These are phyloP conservation scores for Brachypterus glaber DNA, from an alignment of 2,888 invertebrate genomes.

Conservation along the genomic window DNA sequence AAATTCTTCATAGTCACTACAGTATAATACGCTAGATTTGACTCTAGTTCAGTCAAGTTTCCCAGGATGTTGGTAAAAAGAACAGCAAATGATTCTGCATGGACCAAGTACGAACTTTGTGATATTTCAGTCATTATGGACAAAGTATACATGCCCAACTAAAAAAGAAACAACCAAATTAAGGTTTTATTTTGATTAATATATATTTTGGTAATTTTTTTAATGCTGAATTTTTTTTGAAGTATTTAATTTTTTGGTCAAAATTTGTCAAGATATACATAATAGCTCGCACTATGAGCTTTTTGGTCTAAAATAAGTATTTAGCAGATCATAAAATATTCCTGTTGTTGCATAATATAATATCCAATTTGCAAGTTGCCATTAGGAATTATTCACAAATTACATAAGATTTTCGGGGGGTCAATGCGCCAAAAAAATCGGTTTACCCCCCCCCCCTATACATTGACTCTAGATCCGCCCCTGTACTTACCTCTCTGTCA, in stretches of 20 bases:
- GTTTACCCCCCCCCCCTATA: no score
- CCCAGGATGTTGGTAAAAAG: constrained; percentile 46
- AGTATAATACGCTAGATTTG: constrained; percentile 49
- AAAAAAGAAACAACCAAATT: constrained; percentile 23
- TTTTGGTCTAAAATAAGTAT: no score
- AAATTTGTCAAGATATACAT: no score
- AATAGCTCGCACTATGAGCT: no score
- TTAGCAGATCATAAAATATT: no score
- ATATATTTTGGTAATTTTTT: no score
- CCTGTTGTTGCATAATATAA: no score
- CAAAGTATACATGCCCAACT: constrained; percentile 59
- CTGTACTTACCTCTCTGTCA: constrained; percentile 51
- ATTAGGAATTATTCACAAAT: no score
- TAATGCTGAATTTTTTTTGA: no score
- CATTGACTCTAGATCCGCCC: no score
- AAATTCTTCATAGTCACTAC: constrained; percentile 57
- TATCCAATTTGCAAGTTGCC: background rate
- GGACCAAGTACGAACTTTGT: constrained; percentile 57
- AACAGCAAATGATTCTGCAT: constrained; percentile 50
- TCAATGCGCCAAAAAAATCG: no score
- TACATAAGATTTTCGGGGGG: no score
- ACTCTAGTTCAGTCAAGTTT: constrained; percentile 38
- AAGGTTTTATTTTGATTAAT: background rate
- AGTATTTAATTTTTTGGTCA: constrained; percentile 6
- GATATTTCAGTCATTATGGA: constrained; percentile 61